Base-by-base conservation (phyloP, 2,797 vertebrate genomes). In the Lepilemur septentrionalis region DNA sequence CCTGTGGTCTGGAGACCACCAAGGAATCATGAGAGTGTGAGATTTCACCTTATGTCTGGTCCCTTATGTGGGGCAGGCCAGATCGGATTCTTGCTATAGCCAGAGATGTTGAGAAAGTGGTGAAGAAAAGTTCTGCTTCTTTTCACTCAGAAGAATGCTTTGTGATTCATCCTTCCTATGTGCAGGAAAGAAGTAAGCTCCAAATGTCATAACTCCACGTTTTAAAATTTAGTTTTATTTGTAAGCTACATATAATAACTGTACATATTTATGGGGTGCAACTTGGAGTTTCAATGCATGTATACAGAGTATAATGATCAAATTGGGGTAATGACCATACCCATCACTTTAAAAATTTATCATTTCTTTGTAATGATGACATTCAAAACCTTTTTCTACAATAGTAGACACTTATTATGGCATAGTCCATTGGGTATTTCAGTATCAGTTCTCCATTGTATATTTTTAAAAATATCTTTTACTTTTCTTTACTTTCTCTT, bases 391-490 rank as follows among this genome's bases (percentile, higher is more conserved):
- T 41, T 38, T 63, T 82, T 38, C 15, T 5, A 4, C 8, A 32
- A n/a, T 85, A 69, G 4, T 43, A 61, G 48, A 70, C 28, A 78
- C 4, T 70, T 50, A 73, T 6, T 55, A 43, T 84, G 32, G 30
- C 22, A 59, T 85, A 35, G 43, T 94, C 10, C 2, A 43, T 52
- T 93, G 65, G 7, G 2, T 41, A 61, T 72, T 2, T 83, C 4
- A 14, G 17, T 92, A 75, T 82, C 23, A 32, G 18, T 32, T 75
- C 32, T 78, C 90, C 11, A 57, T 7, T 81, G 4, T 17, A 32
- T 69, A 90, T 65, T 88, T 93, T 93, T 38, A 38, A 80, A 75
- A 95, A 79, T 76, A 41, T 2, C 8, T 55, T 91, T 90, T 78
- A 52, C 4, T 18, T 38, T 46, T 65, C 83, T 85, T 55, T 14